Base-by-base conservation (phyloP, 2,113 vertebrate species). In the Phalacrocorax carbo region DNA sequence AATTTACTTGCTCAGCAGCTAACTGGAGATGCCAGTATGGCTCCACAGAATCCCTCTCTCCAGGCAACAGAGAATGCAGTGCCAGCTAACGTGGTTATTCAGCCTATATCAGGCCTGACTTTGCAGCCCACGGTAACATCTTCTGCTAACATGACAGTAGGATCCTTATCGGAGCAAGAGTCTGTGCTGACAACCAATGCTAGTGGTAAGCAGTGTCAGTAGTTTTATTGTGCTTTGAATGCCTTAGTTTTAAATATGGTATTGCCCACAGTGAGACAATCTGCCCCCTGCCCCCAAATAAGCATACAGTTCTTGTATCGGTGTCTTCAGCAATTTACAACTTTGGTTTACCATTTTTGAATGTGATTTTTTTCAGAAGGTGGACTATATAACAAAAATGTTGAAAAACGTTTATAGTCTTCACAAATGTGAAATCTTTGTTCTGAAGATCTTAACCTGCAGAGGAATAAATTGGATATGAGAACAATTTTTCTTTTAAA, bases 81-180 rank as follows among this genome's bases (percentile, higher is more conserved):
- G 55, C 98, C 99, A 11, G 97, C 99, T 75, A 99, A 99, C 10
- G 99, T 99, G 15, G 98, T 99, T 86, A 98, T 99, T 88, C 99
- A 99, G 96, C 99, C 99, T 34, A 97, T 99, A 88, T 98, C 98
- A 71, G 98, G 99, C 95, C 97, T 99, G 81, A 98, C 99, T 69
- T 97, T 99, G 83, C 99, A 99, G 96, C 98, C 99, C 49, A 96
- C 98, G 2, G 97, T 99, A 86, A 97, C 98, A 2, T 97, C 99
- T 11, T 97, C 98, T 26, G 98, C 98, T 36, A 99, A 97, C 84
- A 98, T 99, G 97, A 97, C 99, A 38, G 98, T 99, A 86, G 97
- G 98, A 32, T 97, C 98, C 7, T 97, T 99, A 5, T 96, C 98
- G 2, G 99, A 99, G 78, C 99, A 99, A 93, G 99, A 99, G 9